These are phyloP conservation scores for Cerceris rybyensis DNA, from an alignment of 2,888 invertebrate genomes.

Conservation along the genomic window DNA sequence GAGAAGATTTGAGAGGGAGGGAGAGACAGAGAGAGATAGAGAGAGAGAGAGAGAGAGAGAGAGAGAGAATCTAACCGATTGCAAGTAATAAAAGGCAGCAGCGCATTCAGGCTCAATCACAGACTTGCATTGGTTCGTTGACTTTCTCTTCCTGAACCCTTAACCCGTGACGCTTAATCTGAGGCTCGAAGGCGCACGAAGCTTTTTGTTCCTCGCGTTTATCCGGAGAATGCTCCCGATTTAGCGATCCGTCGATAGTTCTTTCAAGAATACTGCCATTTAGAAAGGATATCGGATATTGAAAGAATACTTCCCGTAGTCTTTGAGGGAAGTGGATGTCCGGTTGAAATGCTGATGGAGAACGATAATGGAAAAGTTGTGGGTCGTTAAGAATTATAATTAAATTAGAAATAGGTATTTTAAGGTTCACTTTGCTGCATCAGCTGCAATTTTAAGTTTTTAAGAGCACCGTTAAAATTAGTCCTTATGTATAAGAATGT, in stretches of 20 bases:
- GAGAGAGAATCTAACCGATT: conserved; percentile 56
- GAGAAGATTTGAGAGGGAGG: too few relatives aligned
- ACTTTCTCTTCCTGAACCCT: conserved; percentile 62
- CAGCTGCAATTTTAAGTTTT: too few relatives aligned
- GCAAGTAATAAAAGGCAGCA: conserved; percentile 62
- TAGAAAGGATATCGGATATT: background rate
- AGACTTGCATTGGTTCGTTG: conserved; percentile 61
- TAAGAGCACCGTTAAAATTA: too few relatives aligned
- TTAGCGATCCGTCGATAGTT: background rate
- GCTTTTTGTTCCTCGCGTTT: conserved; percentile 42
- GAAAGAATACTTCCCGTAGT: too few relatives aligned
- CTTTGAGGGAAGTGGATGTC: too few relatives aligned
- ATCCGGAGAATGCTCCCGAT: background rate
- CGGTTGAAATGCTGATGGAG: too few relatives aligned
- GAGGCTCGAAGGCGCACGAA: conserved; percentile 23
- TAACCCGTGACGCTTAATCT: conserved; percentile 59
- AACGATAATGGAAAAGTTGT: too few relatives aligned
- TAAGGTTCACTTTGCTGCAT: too few relatives aligned
- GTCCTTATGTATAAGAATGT: too few relatives aligned
- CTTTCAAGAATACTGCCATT: background rate
- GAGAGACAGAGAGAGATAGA: background rate
- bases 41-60: background rate
- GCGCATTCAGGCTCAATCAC: conserved; percentile 62
- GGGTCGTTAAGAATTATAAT: too few relatives aligned
- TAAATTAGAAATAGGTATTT: too few relatives aligned